Base-by-base conservation (phyloP, 2,888 invertebrate genomes). In the Nymphalis c-album region DNA sequence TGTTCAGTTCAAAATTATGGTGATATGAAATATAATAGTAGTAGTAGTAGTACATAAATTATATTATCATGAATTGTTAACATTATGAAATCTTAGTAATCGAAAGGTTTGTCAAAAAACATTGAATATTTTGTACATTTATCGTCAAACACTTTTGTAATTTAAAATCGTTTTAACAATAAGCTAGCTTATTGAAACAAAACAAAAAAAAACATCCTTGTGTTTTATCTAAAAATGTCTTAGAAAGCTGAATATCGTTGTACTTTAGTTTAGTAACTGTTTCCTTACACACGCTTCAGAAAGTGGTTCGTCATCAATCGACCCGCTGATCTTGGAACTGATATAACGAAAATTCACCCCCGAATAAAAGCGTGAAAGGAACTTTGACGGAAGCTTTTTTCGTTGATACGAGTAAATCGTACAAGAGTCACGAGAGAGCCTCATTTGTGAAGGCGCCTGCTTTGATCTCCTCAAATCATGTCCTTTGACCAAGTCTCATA, bases 271-370 rank as follows among this genome's bases (percentile, higher is more conserved):
- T n/a, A n/a, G n/a, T n/a, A n/a, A n/a, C 13, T 60, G 31, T 64
- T 60, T 60, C 58, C 46, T 48, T 67, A 55, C 57, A 51, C 6
- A 60, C 60, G 55, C 45, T 50, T 50, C 65, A 53, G 73, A 76
- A 77, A 75, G 75, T 76, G 77, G 75, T 76, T 75, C 74, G 77
- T 78, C 79, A 79, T 77, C 40, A 40, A 40, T 40, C 73, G 72
- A 70, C 64, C 63, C 70, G 67, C 73, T 67, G 69, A 69, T 70
- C 63, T 63, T 65, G 65, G 71, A 57, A 69, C 69, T 67, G 76
- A 77, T 77, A 76, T 62, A 40, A 67, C 64, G 60, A 69, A 71
- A 72, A 69, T 70, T 70, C 63, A 71, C 64, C 64, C 62, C 68
- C 67, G 74, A 74, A 74, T 74, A 75, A 74, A 75, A 76, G 73